Evolutionary conservation across 2,888 invertebrate genomes (phyloP), one percentile per base, ranked within the genome.

Genomic region (Caenorhabditis imperialis): DNA sequence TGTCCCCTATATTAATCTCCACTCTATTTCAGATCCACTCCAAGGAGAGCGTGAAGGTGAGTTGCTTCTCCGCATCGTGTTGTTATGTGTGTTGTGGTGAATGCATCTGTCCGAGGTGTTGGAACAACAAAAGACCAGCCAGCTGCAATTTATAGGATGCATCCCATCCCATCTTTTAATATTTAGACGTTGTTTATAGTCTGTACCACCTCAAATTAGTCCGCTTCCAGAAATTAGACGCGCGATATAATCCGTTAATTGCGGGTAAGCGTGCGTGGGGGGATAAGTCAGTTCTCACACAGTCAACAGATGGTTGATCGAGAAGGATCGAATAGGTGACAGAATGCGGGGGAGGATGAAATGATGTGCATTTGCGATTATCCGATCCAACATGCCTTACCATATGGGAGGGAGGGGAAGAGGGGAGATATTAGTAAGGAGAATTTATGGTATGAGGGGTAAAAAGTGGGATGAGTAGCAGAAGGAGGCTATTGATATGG

Each of bases 241-340:
- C 5, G 18, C 14, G 40, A n/a, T n/a, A n/a, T n/a, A n/a, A n/a
- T 16, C 40, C 40, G 14, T 40, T 40, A 40, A 30, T 30, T 7
- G 30, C 30, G 6, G 30, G 30, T 6, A n/a, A n/a, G n/a, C n/a
- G n/a, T n/a, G 10, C 30, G 53, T 53, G 45, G 27, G 51, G 53
- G 35, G 10, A 5, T 33, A 23, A 30, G 10, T 50, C 30, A 30
- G 7, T 23, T 16, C 42, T 20, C 25, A 33, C 25, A 45, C 20
- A 42, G 16, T 38, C 67, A 74, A 74, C 74, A 74, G 74, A 74
- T 74, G 74, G 74, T 74, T 74, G 74, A 74, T 73, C 61, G 71
- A 71, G 62, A 47, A 73, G 53, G 53, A 47, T 62, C 35, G 58
- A 58, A 47, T 45, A 62, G 65, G 65, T 73, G 73, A 65, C 73